Percentiles rank a stretch among this genome's conserved stretches.
phyloP scores from a whole-genome alignment of 35 echinoderm and acorn worm species.

The Apostichopus japonicus region DNA sequence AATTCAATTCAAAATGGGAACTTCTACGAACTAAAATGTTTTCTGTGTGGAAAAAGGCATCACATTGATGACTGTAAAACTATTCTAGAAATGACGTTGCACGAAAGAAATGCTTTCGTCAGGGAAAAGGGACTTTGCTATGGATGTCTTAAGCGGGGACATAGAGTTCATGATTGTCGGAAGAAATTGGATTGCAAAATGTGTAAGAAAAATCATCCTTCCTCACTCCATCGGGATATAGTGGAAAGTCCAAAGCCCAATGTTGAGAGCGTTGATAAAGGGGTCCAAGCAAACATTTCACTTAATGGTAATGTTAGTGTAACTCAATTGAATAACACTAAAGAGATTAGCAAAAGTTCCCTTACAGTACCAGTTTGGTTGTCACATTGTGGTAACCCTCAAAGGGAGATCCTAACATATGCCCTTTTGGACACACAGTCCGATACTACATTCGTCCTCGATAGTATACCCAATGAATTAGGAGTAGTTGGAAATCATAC shows the following conservation, averaged over 20 bases:
- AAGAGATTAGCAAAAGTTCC: slow-evolving; percentile 17
- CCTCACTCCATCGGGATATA: slow-evolving; percentile 55
- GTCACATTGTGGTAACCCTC: slow-evolving; percentile 52
- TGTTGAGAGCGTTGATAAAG: no score
- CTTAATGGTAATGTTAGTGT: slow-evolving; percentile 22
- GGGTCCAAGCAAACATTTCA: background rate
- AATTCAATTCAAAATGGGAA: background rate
- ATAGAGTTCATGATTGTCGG: slow-evolving; percentile 57
- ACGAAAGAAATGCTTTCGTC: slow-evolving; percentile 55
- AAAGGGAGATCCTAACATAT: slow-evolving; percentile 57
- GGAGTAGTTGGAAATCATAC: slow-evolving; percentile 34
- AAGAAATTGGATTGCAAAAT: slow-evolving; percentile 28
- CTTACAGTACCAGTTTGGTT: slow-evolving; percentile 82
- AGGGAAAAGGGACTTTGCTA: slow-evolving; percentile 67
- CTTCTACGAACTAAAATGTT: slow-evolving; percentile 29
- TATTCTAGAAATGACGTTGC: slow-evolving; percentile 40
- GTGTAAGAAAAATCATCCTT: slow-evolving; percentile 60
- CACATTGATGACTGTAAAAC: slow-evolving; percentile 47
- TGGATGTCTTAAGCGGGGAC: slow-evolving; percentile 69
- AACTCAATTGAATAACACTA: background rate
- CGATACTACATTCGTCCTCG: slow-evolving; percentile 75
- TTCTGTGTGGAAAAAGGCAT: slow-evolving; percentile 56
- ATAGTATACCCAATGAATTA: slow-evolving; percentile 42
- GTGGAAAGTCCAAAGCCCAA: background rate
- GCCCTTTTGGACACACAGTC: slow-evolving; percentile 76